Evolutionary conservation across 30 jellyfish, hydroid and myxozoan species (phyloP).

Genomic region (Catostylus mosaicus): DNA sequence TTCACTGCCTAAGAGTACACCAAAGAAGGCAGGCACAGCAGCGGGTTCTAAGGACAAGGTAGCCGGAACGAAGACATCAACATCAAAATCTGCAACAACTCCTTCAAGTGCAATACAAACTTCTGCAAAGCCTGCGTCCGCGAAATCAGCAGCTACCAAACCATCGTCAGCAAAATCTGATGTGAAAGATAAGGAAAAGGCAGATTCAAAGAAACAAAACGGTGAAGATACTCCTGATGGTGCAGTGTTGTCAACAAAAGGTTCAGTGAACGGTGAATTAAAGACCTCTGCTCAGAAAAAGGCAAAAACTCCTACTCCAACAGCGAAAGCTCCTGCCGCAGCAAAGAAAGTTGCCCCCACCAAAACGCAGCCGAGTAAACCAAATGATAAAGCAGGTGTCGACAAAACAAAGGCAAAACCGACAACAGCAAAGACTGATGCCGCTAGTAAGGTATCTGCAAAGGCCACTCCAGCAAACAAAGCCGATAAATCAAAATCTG

Average conservation of each 20-base stretch:
- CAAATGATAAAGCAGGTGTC: neutral
- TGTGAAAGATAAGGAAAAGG: neutral
- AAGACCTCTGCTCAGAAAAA: neutral
- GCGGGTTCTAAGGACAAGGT: neutral
- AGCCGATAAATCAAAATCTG: neutral
- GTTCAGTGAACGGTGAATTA: neutral
- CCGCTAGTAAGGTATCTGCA: neutral
- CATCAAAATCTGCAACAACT: conserved; percentile 1
- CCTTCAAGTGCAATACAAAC: neutral
- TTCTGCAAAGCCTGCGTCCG: conserved; percentile 4
- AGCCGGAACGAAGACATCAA: neutral
- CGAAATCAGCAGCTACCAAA: conserved; percentile 12
- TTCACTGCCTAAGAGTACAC: neutral
- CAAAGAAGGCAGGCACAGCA: conserved; percentile 1
- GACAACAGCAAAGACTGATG: conserved; percentile 15
- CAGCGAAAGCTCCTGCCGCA: neutral
- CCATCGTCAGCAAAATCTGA: conserved; percentile 1
- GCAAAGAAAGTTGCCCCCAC: neutral
- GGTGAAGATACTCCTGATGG: conserved; percentile 25
- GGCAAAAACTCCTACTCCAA: neutral
- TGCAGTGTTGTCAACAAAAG: conserved; percentile 40
- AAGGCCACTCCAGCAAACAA: conserved; percentile 2
- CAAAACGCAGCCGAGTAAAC: neutral
- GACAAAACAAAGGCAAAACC: neutral
- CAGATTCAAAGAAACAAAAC: neutral